Evolutionary conservation across 2,888 invertebrate species (phyloP).

Genomic region (Drosophila borealis): DNA sequence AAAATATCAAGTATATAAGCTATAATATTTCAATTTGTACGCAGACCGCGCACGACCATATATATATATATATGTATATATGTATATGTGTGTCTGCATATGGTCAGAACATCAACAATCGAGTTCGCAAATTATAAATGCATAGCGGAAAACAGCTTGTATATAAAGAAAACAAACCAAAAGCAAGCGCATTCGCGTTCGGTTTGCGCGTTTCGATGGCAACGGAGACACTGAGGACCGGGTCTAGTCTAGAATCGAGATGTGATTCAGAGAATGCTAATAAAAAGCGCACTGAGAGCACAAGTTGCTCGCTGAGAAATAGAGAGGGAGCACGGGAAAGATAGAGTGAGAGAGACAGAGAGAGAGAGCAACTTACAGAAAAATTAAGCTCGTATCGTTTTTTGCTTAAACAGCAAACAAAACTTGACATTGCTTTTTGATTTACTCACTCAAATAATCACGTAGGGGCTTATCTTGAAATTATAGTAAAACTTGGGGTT

Average conservation of each 20-base stretch:
- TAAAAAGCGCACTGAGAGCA: constrained; percentile 13
- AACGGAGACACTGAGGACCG: constrained; percentile 35
- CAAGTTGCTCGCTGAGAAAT: background rate
- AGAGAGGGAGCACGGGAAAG: no score
- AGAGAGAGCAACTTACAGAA: no score
- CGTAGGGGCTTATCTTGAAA: constrained; percentile 5
- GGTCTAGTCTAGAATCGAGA: constrained; percentile 24
- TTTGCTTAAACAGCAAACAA: background rate
- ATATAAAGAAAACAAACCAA: constrained; percentile 21
- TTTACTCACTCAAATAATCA: background rate
- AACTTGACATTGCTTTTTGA: background rate
- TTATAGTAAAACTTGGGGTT: background rate
- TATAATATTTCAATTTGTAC: background rate
- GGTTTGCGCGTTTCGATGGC: constrained; percentile 36
- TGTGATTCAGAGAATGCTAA: constrained; percentile 9
- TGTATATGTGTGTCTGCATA: background rate
- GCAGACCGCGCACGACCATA: constrained; percentile 9
- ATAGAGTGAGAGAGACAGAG: no score
- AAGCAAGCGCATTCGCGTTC: constrained; percentile 22
- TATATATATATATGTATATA: background rate
- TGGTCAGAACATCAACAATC: constrained; percentile 3
- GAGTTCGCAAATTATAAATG: constrained; percentile 1
- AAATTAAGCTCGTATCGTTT: background rate
- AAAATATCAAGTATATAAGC: background rate
- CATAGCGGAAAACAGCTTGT: no score